Percentiles rank a stretch among this genome's conserved stretches.
phyloP scores from a whole-genome alignment of 2,113 vertebrate species.

The Varanus komodoensis region DNA sequence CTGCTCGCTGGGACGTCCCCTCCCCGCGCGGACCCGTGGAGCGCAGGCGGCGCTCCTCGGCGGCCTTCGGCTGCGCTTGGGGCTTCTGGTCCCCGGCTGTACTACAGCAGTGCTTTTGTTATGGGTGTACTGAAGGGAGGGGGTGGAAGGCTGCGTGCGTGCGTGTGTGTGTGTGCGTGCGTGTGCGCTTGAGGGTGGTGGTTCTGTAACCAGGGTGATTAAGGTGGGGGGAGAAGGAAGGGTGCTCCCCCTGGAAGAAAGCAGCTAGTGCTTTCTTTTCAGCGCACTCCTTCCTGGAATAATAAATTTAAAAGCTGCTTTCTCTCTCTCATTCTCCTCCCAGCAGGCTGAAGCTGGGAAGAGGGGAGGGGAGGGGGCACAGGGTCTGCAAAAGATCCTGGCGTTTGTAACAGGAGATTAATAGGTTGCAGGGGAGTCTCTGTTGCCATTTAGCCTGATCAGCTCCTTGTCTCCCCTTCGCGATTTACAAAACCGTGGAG shows the following conservation, averaged over 20 bases:
- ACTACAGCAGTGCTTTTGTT: slow-evolving; percentile 16
- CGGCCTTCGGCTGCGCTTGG: not conserved
- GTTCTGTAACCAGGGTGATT: slow-evolving; percentile 70
- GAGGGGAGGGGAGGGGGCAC: not conserved
- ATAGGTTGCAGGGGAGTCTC: slow-evolving; percentile 20
- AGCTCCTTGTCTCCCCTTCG: not conserved
- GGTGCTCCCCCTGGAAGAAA: slow-evolving; percentile 50
- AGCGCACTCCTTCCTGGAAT: slow-evolving; percentile 13
- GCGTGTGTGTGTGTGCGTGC: slow-evolving; percentile 3
- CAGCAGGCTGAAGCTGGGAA: slow-evolving; percentile 17
- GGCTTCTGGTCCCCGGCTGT: not conserved
- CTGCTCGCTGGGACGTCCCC: not conserved
- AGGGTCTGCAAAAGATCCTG: slow-evolving; percentile 9
- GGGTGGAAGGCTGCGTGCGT: not conserved
- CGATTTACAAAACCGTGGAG: slow-evolving; percentile 7
- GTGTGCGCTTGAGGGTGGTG: slow-evolving; percentile 41
- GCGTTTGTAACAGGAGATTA: slow-evolving; percentile 30
- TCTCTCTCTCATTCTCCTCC: slow-evolving; percentile 42
- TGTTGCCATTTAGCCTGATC: not conserved
- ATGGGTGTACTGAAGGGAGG: not conserved
- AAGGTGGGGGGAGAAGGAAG: slow-evolving; percentile 31
- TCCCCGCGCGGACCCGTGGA: not conserved
- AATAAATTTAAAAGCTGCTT: slow-evolving; percentile 63
- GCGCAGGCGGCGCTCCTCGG: not conserved
- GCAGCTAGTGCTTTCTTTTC: slow-evolving; percentile 54